Conservation (phyloP, 2,797 vertebrate genomes). For the Thalassophryne amazonica region DNA sequence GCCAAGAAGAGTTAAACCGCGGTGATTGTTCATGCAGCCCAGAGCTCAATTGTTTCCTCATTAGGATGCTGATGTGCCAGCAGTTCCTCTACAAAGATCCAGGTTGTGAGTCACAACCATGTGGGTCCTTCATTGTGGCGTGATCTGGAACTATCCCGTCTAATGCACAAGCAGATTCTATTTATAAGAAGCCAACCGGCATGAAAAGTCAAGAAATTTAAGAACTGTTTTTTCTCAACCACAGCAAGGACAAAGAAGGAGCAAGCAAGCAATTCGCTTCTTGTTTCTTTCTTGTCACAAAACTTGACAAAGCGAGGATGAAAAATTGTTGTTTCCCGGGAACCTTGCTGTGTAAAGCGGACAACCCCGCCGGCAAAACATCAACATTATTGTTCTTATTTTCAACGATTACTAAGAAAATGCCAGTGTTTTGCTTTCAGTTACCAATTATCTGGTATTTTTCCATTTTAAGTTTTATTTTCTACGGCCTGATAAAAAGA, state of each 20-base stretch:
- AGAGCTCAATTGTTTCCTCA: constrained; percentile 3
- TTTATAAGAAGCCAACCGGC: constrained; percentile 22
- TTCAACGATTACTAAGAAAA: constrained; percentile 2
- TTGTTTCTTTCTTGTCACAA: not conserved
- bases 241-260: not conserved
- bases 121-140: constrained; percentile 40
- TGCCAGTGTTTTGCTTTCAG: not conserved
- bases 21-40: constrained; percentile 15
- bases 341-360: not conserved
- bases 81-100: constrained; percentile 4
- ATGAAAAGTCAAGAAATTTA: constrained; percentile 31
- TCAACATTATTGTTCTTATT: not conserved
- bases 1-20: constrained; percentile 5
- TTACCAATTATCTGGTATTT: not conserved
- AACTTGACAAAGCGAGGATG: not conserved
- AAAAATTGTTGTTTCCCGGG: not conserved
- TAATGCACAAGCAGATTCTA: constrained; percentile 13
- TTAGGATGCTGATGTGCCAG: constrained; percentile 19
- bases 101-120: constrained; percentile 31
- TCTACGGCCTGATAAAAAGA: constrained; percentile 3
- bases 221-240: not conserved
- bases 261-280: not conserved
- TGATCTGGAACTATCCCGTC: not conserved
- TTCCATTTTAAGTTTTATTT: not conserved
- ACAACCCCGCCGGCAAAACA: not conserved